Conservation (phyloP, 2,888 invertebrate genomes). For the Drosophila buzzatii region DNA sequence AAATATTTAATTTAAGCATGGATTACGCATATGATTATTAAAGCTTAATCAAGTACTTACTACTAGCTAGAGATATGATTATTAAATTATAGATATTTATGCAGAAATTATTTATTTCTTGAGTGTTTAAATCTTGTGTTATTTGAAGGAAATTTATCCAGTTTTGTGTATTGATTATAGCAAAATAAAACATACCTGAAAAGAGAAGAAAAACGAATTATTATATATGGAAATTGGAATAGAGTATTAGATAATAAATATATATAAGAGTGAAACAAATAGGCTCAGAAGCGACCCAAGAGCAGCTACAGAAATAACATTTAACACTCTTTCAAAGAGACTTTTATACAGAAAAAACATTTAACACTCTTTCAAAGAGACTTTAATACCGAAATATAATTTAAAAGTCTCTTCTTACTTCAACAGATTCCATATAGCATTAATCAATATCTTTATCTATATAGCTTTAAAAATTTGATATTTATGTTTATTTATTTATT, state of each 20-base stretch:
- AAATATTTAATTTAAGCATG: not conserved
- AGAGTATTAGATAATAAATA: not conserved
- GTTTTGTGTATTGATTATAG: not conserved
- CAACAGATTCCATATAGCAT: not conserved
- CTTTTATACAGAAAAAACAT: too few relatives aligned
- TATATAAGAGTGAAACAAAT: not conserved
- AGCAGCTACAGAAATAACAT: not conserved
- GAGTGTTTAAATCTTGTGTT: conserved; percentile 3
- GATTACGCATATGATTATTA: not conserved
- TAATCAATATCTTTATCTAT: not conserved
- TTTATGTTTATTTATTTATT: not conserved
- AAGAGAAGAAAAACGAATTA: conserved; percentile 22
- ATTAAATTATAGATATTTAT: not conserved
- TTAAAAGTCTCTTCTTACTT: too few relatives aligned
- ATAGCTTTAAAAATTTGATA: not conserved
- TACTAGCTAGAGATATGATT: not conserved
- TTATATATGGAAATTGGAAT: not conserved
- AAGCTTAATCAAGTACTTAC: conserved; percentile 1
- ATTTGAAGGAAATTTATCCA: not conserved
- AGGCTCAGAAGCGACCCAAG: not conserved
- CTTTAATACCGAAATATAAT: too few relatives aligned
- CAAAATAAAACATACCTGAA: conserved; percentile 52
- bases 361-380: too few relatives aligned
- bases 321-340: too few relatives aligned
- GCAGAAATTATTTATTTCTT: not conserved